phyloP scores from a whole-genome alignment of 2,113 vertebrate species.

The Dissostichus mawsoni region DNA sequence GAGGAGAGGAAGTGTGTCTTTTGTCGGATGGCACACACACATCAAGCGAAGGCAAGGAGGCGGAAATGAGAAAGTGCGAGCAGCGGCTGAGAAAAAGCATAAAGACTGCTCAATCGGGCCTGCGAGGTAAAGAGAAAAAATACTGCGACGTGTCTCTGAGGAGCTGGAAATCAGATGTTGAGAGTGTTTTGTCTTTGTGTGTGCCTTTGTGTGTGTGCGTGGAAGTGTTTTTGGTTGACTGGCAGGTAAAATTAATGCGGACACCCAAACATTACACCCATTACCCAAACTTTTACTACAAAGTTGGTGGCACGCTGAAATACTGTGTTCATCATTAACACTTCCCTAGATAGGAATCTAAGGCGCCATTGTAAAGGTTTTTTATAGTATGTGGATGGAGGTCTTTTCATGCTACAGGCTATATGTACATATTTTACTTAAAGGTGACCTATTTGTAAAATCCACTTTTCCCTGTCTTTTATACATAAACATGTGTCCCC shows the following conservation, averaged over 20 bases:
- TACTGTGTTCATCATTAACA: not conserved
- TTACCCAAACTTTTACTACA: too few species aligned
- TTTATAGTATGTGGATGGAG: too few species aligned
- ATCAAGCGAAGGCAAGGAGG: conserved; percentile 50
- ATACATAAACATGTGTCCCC: too few species aligned
- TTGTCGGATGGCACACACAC: conserved; percentile 56
- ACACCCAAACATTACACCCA: not conserved
- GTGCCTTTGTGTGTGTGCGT: not conserved
- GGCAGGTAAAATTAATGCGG: not conserved
- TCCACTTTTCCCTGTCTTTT: too few species aligned
- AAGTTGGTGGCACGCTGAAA: not conserved
- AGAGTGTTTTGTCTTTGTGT: conserved; percentile 30
- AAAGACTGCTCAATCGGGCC: conserved; percentile 56
- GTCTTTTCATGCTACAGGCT: too few species aligned
- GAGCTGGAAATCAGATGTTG: conserved; percentile 50
- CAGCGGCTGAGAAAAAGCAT: conserved; percentile 44
- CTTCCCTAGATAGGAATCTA: not conserved
- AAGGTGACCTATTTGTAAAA: too few species aligned
- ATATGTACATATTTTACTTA: too few species aligned
- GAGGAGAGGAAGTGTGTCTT: conserved; percentile 70
- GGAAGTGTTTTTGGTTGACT: not conserved
- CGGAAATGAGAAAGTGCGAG: conserved; percentile 61
- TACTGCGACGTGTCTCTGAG: conserved; percentile 16
- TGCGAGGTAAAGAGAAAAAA: conserved; percentile 26
- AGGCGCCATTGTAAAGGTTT: not conserved